Base-by-base conservation (phyloP, 2,797 vertebrate genomes). In the Geotrypetes seraphini region DNA sequence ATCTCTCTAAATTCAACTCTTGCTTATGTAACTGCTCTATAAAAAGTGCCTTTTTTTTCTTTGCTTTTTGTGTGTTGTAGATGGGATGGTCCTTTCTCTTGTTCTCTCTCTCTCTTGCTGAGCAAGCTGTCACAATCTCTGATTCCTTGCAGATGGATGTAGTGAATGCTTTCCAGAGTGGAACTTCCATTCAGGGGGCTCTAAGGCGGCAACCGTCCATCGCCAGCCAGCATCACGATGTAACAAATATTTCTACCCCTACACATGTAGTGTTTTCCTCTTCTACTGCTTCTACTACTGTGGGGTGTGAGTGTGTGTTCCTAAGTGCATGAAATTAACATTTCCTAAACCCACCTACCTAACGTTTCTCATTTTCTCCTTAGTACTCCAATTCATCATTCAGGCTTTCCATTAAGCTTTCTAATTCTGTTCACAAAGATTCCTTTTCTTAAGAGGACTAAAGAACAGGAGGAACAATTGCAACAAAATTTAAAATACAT, bases 231-330 rank as follows among this genome's bases (percentile, higher is more conserved):
- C 96, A 99, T 86, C 96, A 96, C 89, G 94, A 99, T 99, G 96
- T 99, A 99, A 99, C 96, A 94, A 94, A 97, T 95, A 92, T 99
- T 96, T 99, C 96, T 99, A 99, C 94, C 94, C 96, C 96, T 96
- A 91, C 93, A 94, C 96, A 99, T 99, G 96, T 99, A 99, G 94
- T 93, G 88, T 97, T 96, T 92, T 89, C 94, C 87, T 81, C 92
- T 89, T 86, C 91, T 91, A 85, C 88, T 86, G 89, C 92, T 95
- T 93, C 94, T 95, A 87, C 92, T 93, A 92, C 93, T 96, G 92
- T 97, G 90, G 96, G 94, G 94, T 97, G 96, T 99, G 96, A 97
- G 96, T 99, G 94, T 87, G 94, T 96, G 94, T 95, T 97, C 91
- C 91, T 90, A 91, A 92, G 91, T 99, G 96, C 96, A 97, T 97